Conservation (phyloP, 2,888 invertebrate species). For the Drosophila nigricruria region DNA sequence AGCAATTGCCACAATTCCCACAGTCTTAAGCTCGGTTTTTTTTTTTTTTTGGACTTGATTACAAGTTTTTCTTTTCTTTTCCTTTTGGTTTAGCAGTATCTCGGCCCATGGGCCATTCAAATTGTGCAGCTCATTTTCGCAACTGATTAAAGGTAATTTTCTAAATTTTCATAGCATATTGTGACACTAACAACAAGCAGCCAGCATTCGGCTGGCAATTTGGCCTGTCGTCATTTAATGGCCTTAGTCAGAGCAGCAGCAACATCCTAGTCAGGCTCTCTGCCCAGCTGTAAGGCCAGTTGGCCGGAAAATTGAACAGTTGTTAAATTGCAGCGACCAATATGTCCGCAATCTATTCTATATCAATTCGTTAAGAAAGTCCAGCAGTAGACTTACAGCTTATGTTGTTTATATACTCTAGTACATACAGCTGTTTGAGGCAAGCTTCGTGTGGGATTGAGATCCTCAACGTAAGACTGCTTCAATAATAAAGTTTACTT, state of each 20-base stretch:
- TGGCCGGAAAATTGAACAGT: constrained; percentile 57
- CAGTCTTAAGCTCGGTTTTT: constrained; percentile 17
- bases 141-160: constrained; percentile 79
- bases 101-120: constrained; percentile 52
- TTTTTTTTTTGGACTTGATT: constrained; percentile 10
- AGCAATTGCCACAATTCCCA: constrained; percentile 45
- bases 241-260: constrained; percentile 45
- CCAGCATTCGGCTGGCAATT: constrained; percentile 55
- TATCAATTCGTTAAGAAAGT: background rate
- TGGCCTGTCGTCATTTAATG: constrained; percentile 71
- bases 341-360: too few relatives aligned
- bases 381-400: background rate
- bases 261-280: constrained; percentile 16
- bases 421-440: too few relatives aligned
- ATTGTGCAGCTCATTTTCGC: constrained; percentile 75
- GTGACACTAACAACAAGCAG: constrained; percentile 65
- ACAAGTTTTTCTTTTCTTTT: background rate
- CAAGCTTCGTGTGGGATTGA: too few relatives aligned
- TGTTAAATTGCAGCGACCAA: constrained; percentile 45
- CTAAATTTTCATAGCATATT: constrained; percentile 62
- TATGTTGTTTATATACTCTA: background rate
- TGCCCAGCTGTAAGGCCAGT: constrained; percentile 30
- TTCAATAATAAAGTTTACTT: too few relatives aligned
- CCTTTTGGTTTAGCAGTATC: background rate
- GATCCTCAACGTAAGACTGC: background rate